phyloP scores from a whole-genome alignment of 2,888 invertebrate species.

The Portevinia maculata region DNA sequence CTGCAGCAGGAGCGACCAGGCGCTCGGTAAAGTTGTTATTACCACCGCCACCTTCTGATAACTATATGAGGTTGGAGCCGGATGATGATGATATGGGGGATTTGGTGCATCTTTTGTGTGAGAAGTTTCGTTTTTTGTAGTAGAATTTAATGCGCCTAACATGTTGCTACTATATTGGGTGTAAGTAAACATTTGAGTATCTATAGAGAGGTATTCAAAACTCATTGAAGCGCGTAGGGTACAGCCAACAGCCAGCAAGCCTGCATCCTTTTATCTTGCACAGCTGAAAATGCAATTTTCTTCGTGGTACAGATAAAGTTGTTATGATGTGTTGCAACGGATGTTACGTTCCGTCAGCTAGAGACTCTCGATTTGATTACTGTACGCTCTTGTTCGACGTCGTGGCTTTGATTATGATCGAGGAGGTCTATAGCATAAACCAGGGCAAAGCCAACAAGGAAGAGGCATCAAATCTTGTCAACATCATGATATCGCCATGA shows the following conservation, averaged over 20 bases:
- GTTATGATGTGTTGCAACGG: constrained; percentile 44
- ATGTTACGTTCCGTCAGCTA: constrained; percentile 40
- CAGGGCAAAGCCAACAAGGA: constrained; percentile 65
- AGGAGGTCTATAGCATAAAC: constrained; percentile 35
- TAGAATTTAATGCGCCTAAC: constrained; percentile 69
- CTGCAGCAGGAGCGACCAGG: constrained; percentile 41
- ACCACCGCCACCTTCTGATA: constrained; percentile 72
- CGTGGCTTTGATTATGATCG: constrained; percentile 65
- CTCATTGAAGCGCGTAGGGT: constrained; percentile 58
- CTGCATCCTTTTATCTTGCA: no score
- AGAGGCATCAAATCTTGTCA: constrained; percentile 71
- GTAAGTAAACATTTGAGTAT: constrained; percentile 60
- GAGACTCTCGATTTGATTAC: constrained; percentile 52
- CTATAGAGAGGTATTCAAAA: constrained; percentile 9
- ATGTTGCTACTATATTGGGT: constrained; percentile 67
- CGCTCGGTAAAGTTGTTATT: constrained; percentile 68
- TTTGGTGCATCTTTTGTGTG: constrained; percentile 49
- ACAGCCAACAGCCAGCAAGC: background rate
- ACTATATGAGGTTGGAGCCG: constrained; percentile 39
- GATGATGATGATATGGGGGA: constrained; percentile 25
- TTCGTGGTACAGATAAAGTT: constrained; percentile 57
- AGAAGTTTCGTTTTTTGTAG: constrained; percentile 15
- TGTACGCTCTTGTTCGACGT: constrained; percentile 15
- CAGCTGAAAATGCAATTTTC: constrained; percentile 60
- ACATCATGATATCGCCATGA: constrained; percentile 70